These are phyloP conservation scores for Microtus agrestis DNA, from an alignment of 2,797 vertebrate species.

Conservation along the genomic window DNA sequence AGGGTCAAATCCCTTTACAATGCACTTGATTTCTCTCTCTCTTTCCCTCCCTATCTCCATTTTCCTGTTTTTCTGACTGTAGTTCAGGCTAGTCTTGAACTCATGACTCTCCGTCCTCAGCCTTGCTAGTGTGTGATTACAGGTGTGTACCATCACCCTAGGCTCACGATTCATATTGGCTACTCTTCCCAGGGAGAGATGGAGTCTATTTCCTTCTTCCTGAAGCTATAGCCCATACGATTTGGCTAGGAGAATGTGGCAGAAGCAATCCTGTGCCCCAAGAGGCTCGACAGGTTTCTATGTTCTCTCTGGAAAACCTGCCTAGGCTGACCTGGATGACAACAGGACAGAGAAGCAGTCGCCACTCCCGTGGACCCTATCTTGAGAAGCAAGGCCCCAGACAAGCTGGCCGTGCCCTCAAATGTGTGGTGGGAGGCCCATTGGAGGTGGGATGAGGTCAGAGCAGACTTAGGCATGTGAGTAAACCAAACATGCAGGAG, in stretches of 20 bases:
- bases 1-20: background rate
- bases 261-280: background rate
- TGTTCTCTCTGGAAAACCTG: background rate
- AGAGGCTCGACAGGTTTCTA: background rate
- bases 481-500: background rate
- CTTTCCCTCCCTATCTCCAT: no score
- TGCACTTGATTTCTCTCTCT: background rate
- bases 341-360: background rate
- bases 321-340: background rate
- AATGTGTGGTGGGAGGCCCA: no score
- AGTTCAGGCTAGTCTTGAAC: background rate
- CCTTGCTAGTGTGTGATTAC: no score
- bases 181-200: background rate
- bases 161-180: background rate
- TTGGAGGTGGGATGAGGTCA: background rate
- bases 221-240: background rate
- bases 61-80: background rate
- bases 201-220: background rate
- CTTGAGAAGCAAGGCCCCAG: background rate
- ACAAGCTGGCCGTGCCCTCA: background rate
- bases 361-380: background rate
- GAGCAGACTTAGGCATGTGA: background rate
- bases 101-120: background rate
- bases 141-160: background rate
- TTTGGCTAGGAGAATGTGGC: background rate